Evolutionary conservation across 2,113 vertebrate species (phyloP).

Genomic region (Telmatochromis sp.): DNA sequence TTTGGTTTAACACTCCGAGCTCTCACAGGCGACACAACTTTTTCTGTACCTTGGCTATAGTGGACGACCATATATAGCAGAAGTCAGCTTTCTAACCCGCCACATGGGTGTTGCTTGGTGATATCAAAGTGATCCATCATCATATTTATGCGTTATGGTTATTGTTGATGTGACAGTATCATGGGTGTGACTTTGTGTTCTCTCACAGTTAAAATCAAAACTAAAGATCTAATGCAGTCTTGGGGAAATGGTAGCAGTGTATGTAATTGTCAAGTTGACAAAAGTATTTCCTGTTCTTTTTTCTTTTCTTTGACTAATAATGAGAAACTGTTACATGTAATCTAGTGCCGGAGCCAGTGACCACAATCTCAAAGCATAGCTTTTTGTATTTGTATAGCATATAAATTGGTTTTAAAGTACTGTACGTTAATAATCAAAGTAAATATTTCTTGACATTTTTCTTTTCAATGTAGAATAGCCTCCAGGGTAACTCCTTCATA

Average conservation of each 20-base stretch:
- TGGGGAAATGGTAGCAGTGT: not conserved
- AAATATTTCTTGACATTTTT: not conserved
- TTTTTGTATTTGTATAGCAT: not conserved
- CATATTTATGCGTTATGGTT: not conserved
- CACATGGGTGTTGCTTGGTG: not conserved
- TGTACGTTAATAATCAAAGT: not conserved
- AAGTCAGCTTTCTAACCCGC: not conserved
- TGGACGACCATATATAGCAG: not conserved
- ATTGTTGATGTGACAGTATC: not conserved
- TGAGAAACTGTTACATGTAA: not conserved
- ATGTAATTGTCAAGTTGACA: not conserved
- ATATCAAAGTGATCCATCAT: not conserved
- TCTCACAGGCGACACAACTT: not conserved
- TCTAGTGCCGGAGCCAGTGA: not conserved
- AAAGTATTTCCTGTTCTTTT: not conserved
- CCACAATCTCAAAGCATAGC: not conserved
- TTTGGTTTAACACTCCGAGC: constrained; percentile 4
- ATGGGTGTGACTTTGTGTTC: not conserved
- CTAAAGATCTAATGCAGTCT: not conserved
- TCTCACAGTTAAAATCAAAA: not conserved
- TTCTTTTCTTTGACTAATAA: not conserved
- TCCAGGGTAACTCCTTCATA: not conserved
- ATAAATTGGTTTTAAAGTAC: not conserved
- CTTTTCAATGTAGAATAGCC: not conserved
- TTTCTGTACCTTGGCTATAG: not conserved